Evolutionary conservation across 1,140 invertebrate species (phyloP).

Genomic region (Zeugodacus cucurbitae): DNA sequence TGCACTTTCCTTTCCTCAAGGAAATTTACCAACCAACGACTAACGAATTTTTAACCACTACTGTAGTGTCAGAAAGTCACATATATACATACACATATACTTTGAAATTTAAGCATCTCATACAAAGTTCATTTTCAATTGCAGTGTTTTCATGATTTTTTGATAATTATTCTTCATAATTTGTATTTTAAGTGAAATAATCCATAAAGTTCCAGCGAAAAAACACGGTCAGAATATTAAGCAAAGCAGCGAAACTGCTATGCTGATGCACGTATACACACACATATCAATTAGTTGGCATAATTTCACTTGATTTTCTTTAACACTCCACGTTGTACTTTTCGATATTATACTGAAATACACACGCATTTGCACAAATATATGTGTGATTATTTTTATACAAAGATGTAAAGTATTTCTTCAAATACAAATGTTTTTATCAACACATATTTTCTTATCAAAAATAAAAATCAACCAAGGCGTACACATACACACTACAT

Average conservation of each 20-base stretch:
- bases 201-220: neutral
- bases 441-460: conserved; percentile 11
- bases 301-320: conserved; percentile 32
- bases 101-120: neutral
- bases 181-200: neutral
- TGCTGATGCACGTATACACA: conserved; percentile 41
- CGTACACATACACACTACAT: neutral
- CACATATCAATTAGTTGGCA: conserved; percentile 40
- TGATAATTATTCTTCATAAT: neutral
- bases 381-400: neutral
- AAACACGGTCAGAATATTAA: neutral
- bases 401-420: neutral
- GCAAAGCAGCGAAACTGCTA: neutral
- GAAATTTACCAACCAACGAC: conserved; percentile 39
- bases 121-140: neutral
- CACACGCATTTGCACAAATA: neutral
- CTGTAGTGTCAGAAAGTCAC: neutral
- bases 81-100: neutral
- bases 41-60: conserved; percentile 39
- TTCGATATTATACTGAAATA: neutral
- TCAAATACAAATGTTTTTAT: conserved; percentile 2
- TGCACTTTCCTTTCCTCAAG: conserved; percentile 44
- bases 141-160: neutral
- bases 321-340: conserved; percentile 29
- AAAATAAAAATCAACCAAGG: neutral